phyloP scores from a whole-genome alignment of 2,888 invertebrate genomes.

The Elaeidobius kamerunicus region DNA sequence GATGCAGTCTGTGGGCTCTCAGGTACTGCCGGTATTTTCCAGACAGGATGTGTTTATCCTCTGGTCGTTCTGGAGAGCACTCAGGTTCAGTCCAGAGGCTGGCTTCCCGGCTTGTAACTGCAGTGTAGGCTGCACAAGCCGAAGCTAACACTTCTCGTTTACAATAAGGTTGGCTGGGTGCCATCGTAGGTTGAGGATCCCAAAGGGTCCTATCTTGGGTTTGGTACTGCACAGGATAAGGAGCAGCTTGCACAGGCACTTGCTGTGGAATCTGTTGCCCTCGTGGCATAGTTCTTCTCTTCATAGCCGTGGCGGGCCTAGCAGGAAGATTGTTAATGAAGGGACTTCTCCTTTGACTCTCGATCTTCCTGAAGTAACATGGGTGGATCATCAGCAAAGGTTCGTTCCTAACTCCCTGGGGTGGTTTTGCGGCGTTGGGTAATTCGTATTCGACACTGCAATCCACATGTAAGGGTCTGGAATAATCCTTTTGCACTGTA shows the following conservation, averaged over 20 bases:
- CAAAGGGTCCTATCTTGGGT: conserved; percentile 41
- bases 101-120: conserved; percentile 44
- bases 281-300: conserved; percentile 34
- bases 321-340: conserved; percentile 79
- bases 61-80: conserved; percentile 48
- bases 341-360: conserved; percentile 76
- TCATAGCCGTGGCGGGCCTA: conserved; percentile 38
- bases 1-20: conserved; percentile 57
- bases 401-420: conserved; percentile 77
- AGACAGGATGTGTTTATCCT: conserved; percentile 48
- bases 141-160: conserved; percentile 45
- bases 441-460: conserved; percentile 90
- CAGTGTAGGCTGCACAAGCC: conserved; percentile 38
- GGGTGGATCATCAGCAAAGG: conserved; percentile 88
- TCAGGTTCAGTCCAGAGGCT: conserved; percentile 47
- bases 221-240: conserved; percentile 40
- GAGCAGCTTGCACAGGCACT: conserved; percentile 46
- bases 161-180: conserved; percentile 44
- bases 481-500: conserved; percentile 71
- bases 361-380: conserved; percentile 84
- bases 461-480: conserved; percentile 83
- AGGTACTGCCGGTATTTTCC: conserved; percentile 59
- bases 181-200: conserved; percentile 46
- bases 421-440: conserved; percentile 85
- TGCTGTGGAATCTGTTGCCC: conserved; percentile 45